Base-by-base conservation (phyloP, 2,888 invertebrate genomes). In the Philereme vetulata region DNA sequence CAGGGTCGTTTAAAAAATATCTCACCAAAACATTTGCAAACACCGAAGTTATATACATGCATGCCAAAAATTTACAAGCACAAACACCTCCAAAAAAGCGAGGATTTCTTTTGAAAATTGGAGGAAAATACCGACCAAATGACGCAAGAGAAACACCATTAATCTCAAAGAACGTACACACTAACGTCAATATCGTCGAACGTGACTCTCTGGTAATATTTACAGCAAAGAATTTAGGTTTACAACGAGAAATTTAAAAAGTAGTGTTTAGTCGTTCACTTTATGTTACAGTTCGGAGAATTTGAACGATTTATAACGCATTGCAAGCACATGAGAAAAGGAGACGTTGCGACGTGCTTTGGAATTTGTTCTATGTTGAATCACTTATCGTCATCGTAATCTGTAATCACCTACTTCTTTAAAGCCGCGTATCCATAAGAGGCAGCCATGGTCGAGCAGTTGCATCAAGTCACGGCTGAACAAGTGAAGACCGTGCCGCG, bases 111-210 rank as follows among this genome's bases (percentile, higher is more conserved):
- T 33, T 51, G 57, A 59, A 62, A 62, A 62, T 62, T 58, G 62
- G 58, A 62, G 58, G 55, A 68, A 71, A 70, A 67, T 61, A 46
- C 60, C 63, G 56, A 60, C 65, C 64, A 70, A 76, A 71, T 69
- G 67, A 59, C 53, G 69, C 65, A 66, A 68, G 63, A 61, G 69
- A 56, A 70, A 69, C 52, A 44, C 67, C 67, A 78, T 74, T 72
- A 71, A 72, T 74, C 70, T 68, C 53, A 70, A 70, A 68, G 57
- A 55, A 52, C 47, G 54, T 56, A 58, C 66, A 70, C 68, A 72
- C 65, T 51, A 50, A 49, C 57, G 62, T 67, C 65, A 60, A 65
- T 60, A 60, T 60, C 64, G 62, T 58, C 51, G 65, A 56, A 59
- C 72, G 71, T 72, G 71, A 69, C 66, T 70, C 54, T 47, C 53